Conservation (phyloP, 64 coral and sea anemone genomes). For the Dendronephthya gigantea region DNA sequence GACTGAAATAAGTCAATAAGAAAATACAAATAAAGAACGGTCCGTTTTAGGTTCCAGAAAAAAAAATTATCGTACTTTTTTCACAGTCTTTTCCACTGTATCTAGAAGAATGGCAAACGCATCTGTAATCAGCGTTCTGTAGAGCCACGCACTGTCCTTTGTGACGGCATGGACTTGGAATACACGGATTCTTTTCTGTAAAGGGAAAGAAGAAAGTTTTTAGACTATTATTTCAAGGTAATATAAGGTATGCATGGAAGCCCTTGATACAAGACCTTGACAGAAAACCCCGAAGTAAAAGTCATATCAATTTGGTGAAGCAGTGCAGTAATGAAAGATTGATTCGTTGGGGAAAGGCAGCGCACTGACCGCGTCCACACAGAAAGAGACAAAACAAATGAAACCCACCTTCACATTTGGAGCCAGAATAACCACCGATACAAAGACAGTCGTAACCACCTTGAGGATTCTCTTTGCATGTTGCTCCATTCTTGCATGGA, state of each 20-base stretch:
- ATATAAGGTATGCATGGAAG: too few relatives aligned
- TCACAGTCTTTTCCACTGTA: slow-evolving; percentile 7
- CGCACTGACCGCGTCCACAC: too few relatives aligned
- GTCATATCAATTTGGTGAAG: too few relatives aligned
- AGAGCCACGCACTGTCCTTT: not conserved
- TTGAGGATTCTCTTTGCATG: slow-evolving; percentile 54
- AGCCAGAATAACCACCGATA: slow-evolving; percentile 58
- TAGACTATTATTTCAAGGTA: too few relatives aligned
- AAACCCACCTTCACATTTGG: slow-evolving; percentile 76
- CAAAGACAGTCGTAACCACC: slow-evolving; percentile 91
- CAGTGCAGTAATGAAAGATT: too few relatives aligned
- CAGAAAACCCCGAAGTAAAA: too few relatives aligned
- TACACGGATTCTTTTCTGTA: not conserved
- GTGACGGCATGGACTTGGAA: not conserved
- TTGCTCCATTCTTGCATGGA: slow-evolving; percentile 77
- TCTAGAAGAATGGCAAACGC: not conserved
- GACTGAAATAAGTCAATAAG: not conserved
- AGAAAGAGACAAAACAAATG: not conserved
- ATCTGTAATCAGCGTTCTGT: not conserved
- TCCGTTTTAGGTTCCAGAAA: too few relatives aligned
- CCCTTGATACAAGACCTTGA: too few relatives aligned
- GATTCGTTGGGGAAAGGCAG: too few relatives aligned
- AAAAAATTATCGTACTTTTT: not conserved
- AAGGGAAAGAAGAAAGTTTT: too few relatives aligned
- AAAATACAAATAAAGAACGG: not conserved